phyloP scores from a whole-genome alignment of 2,888 invertebrate genomes.

The Erebia palarica region DNA sequence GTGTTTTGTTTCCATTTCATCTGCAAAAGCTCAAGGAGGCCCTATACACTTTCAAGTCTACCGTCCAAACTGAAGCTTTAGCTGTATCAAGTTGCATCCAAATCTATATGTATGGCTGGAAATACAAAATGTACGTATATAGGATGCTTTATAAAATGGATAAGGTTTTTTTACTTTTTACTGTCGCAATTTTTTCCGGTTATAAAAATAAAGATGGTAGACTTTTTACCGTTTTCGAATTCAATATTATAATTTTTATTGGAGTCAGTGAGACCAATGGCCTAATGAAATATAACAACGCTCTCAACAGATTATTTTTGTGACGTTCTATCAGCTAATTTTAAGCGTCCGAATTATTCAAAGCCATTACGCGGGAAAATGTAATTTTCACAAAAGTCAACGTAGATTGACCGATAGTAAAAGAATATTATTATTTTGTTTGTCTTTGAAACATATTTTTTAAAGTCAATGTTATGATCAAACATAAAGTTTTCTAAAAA shows the following conservation, averaged over 20 bases:
- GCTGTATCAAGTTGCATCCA: no score
- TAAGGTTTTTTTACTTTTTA: constrained; percentile 36
- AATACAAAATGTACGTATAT: neutral
- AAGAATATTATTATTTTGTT: neutral
- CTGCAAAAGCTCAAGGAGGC: neutral
- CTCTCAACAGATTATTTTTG: constrained; percentile 4
- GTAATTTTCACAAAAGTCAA: constrained; percentile 2
- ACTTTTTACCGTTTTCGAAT: constrained; percentile 35
- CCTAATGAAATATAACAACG: constrained; percentile 38
- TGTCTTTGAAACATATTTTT: neutral
- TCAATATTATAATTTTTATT: constrained; percentile 41
- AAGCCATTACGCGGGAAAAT: neutral
- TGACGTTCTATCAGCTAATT: constrained; percentile 11
- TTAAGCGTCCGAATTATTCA: constrained; percentile 1
- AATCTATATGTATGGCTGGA: no score
- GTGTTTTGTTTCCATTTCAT: neutral
- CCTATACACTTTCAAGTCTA: neutral
- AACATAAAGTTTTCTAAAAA: neutral
- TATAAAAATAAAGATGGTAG: constrained; percentile 30
- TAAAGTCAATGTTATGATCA: neutral
- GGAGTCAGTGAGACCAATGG: constrained; percentile 29
- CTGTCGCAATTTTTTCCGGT: constrained; percentile 30
- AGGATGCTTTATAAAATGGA: neutral
- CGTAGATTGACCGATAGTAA: constrained; percentile 1
- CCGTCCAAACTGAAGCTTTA: neutral